Evolutionary conservation across 1,140 invertebrate genomes (phyloP).

Genomic region (Drosophila nikananu): DNA sequence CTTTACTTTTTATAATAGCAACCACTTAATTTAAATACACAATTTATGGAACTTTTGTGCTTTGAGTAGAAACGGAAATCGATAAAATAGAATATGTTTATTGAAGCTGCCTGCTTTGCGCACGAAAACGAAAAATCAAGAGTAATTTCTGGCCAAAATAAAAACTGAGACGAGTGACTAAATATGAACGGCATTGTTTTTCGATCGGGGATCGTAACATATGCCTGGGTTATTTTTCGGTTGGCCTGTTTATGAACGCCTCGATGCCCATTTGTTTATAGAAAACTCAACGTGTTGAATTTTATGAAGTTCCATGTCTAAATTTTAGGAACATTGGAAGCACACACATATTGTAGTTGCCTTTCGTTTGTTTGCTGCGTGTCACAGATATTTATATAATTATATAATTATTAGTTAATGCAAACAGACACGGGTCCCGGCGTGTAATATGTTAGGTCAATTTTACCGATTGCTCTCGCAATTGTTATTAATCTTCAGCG

Average conservation of each 20-base stretch:
- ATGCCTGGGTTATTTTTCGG: slow-evolving; percentile 34
- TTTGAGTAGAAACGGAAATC: slow-evolving; percentile 74
- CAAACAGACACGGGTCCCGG: slow-evolving; percentile 52
- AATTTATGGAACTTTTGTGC: slow-evolving; percentile 50
- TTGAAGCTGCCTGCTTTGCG: slow-evolving; percentile 25
- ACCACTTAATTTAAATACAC: slow-evolving; percentile 53
- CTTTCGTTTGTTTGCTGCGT: slow-evolving; percentile 44
- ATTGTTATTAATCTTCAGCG: slow-evolving; percentile 69
- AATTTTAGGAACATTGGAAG: slow-evolving; percentile 37
- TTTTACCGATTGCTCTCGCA: slow-evolving; percentile 52
- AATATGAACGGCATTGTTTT: slow-evolving; percentile 63
- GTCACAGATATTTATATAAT: slow-evolving; percentile 78
- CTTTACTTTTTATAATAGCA: slow-evolving; percentile 50
- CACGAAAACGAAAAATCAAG: slow-evolving; percentile 43
- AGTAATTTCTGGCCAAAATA: slow-evolving; percentile 57
- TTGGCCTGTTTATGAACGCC: slow-evolving; percentile 41
- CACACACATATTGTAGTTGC: slow-evolving; percentile 11
- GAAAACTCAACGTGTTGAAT: slow-evolving; percentile 60
- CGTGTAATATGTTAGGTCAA: slow-evolving; percentile 56
- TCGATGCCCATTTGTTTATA: slow-evolving; percentile 60
- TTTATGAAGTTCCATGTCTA: slow-evolving; percentile 65
- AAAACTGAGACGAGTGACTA: slow-evolving; percentile 32
- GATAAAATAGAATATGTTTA: slow-evolving; percentile 74
- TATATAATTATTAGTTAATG: slow-evolving; percentile 75
- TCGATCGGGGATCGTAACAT: slow-evolving; percentile 39